Conservation (phyloP, 2,797 vertebrate genomes). For the Silurus aristotelis region DNA sequence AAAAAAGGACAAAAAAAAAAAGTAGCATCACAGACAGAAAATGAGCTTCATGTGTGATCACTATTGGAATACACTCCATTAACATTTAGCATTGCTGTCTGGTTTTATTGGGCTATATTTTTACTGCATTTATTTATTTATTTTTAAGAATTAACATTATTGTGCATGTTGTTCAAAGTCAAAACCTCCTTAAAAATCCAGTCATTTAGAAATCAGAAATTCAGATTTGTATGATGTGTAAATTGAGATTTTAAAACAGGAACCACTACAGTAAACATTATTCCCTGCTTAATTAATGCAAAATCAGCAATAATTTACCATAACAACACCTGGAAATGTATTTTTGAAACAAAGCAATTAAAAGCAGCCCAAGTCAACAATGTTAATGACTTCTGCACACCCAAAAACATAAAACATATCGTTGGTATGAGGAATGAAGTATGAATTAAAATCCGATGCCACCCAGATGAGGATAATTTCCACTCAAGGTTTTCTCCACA, state of each 20-base stretch:
- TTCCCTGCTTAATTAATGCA: background rate
- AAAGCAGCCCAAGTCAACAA: too few relatives aligned
- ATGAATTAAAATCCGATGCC: too few relatives aligned
- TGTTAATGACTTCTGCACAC: too few relatives aligned
- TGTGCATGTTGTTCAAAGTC: background rate
- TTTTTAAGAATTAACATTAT: background rate
- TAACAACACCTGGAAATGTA: background rate
- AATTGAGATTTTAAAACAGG: background rate
- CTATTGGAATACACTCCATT: background rate
- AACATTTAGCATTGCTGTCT: too few relatives aligned
- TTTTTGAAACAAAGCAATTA: background rate
- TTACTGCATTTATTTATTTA: too few relatives aligned
- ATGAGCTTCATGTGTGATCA: background rate
- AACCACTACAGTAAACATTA: background rate
- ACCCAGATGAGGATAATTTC: too few relatives aligned
- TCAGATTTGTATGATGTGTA: background rate
- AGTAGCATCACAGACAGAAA: background rate
- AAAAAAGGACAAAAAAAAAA: slow-evolving; percentile 11
- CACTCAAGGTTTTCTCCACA: too few relatives aligned
- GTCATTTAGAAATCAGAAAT: too few relatives aligned
- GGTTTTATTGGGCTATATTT: too few relatives aligned
- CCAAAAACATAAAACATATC: too few relatives aligned
- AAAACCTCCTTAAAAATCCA: background rate
- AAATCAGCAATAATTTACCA: background rate
- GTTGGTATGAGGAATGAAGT: too few relatives aligned